Percentiles rank a stretch among this genome's conserved stretches.
Evolutionary conservation across 2,113 vertebrate genomes (phyloP).

Genomic region (Daubentonia madagascariensis): DNA sequence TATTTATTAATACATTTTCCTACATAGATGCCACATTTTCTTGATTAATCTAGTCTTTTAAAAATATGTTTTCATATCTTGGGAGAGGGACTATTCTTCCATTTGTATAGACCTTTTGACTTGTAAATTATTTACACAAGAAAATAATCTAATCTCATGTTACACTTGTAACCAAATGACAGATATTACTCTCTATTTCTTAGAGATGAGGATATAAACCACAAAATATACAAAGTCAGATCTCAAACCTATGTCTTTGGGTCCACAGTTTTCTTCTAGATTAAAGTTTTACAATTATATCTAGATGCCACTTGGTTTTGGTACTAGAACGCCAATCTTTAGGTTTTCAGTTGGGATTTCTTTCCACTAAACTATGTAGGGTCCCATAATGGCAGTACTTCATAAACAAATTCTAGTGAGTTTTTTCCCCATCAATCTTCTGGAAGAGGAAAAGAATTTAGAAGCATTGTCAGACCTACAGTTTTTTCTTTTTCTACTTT

Average conservation of each 20-base stretch:
- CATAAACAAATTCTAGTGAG: background rate
- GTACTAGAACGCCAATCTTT: background rate
- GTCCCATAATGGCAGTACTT: background rate
- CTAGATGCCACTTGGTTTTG: background rate
- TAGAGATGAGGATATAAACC: conserved; percentile 19
- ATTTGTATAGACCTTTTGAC: background rate
- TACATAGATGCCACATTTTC: background rate
- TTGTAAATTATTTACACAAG: background rate
- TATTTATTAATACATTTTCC: background rate
- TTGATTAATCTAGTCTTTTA: background rate
- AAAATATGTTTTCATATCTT: background rate
- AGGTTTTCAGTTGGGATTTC: background rate
- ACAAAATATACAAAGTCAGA: background rate
- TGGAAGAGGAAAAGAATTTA: background rate
- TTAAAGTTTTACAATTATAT: background rate
- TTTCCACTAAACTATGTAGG: background rate
- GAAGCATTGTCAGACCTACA: background rate
- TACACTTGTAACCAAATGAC: background rate
- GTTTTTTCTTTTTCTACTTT: background rate
- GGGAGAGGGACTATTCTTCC: background rate
- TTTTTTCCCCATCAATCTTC: background rate
- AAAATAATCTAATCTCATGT: background rate
- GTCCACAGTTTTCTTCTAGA: background rate
- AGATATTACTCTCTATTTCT: background rate
- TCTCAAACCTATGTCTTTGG: background rate